Base-by-base conservation (phyloP, 1,140 invertebrate genomes). In the Drosophila eugracilis region DNA sequence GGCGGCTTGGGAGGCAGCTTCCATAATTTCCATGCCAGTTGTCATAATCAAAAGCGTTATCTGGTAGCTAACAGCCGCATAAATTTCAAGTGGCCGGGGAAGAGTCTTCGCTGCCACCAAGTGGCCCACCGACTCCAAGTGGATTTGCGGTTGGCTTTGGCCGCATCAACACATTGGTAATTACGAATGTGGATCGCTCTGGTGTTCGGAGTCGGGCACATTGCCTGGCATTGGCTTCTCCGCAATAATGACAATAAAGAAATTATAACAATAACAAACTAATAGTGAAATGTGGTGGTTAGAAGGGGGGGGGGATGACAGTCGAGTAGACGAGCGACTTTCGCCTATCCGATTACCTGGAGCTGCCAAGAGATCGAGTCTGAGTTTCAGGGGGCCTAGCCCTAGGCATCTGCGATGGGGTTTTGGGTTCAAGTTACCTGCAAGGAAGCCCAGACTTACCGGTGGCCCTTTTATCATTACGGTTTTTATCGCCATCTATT, bases 31-130 rank as follows among this genome's bases (percentile, higher is more conserved):
- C 52, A 59, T 65, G 54, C 65, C 55, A 85, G 77, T 86, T 86
- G 83, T 86, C 83, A 86, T 88, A 86, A 86, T 86, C 83, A 88
- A 88, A 88, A 70, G 80, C 80, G 80, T 85, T 85, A 85, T 85
- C 80, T 85, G 80, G 80, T 85, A 85, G 80, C 80, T 84, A 84
- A 84, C 79, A 84, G 79, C 79, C 79, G 79, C 79, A 84, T 84
- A 84, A 84, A 69, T 84, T 84, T 84, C 79, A 84, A 84, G 79
- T 85, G 75, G 37, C 52, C 55, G 71, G 73, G 59, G 41, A 80
- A 49, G 80, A 52, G 60, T 55, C 63, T 60, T 66, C 62, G 44
- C 66, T 37, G 45, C 60, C 63, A 67, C 63, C 65, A 9, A 58
- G 53, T 75, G 77, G 59, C 55, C 55, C 39, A 55, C 39, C 50